Conservation (phyloP, 35 echinoderm and acorn worm genomes). For the Hemicentrotus pulcherrimus region DNA sequence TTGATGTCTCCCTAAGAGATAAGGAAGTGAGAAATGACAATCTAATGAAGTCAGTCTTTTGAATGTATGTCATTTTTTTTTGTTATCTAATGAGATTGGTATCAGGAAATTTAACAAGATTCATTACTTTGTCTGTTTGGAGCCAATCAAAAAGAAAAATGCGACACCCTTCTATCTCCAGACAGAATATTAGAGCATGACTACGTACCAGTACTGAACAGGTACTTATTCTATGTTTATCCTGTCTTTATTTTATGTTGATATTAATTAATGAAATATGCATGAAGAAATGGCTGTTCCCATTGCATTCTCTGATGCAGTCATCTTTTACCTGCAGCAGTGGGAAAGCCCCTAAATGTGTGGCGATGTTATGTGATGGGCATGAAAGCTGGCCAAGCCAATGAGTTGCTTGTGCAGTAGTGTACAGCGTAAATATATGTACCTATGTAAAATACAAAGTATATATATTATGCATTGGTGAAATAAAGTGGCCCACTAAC, state of each 20-base stretch:
- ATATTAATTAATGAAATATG: neutral
- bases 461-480: slow-evolving; percentile 1
- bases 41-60: no score
- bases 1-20: no score
- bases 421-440: neutral
- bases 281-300: neutral
- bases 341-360: slow-evolving; percentile 8
- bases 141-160: no score
- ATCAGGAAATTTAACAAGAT: no score
- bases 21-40: no score
- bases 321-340: neutral
- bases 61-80: no score
- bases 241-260: neutral
- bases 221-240: no score
- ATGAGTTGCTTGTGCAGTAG: neutral
- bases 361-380: neutral
- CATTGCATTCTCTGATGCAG: neutral
- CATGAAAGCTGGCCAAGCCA: neutral
- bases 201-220: no score
- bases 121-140: no score
- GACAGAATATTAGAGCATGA: no score
- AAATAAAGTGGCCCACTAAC: slow-evolving; percentile 17
- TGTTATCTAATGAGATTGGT: no score
- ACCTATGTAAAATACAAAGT: neutral
- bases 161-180: no score